These are phyloP conservation scores for Drosophila vallismaia DNA, from an alignment of 2,888 invertebrate species.

Conservation along the genomic window DNA sequence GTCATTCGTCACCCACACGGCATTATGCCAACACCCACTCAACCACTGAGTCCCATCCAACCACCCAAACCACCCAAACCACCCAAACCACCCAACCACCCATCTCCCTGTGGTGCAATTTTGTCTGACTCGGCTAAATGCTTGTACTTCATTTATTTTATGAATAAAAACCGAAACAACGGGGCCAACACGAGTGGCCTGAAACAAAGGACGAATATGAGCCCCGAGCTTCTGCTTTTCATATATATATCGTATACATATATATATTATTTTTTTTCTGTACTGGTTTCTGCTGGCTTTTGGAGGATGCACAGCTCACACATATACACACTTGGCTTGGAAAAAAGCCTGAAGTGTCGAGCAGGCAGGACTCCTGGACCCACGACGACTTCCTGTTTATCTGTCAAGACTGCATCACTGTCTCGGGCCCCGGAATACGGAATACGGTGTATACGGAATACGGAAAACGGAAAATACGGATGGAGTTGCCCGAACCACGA, in stretches of 20 bases:
- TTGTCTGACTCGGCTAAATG: constrained; percentile 71
- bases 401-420: constrained; percentile 61
- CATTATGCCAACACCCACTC: constrained; percentile 1
- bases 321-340: constrained; percentile 39
- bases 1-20: constrained; percentile 43
- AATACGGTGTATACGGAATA: background rate
- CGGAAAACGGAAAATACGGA: constrained; percentile 1
- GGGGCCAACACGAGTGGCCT: constrained; percentile 38
- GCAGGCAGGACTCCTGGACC: constrained; percentile 32
- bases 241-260: background rate
- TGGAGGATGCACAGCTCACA: constrained; percentile 1
- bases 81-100: background rate
- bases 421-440: constrained; percentile 35
- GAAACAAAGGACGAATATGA: constrained; percentile 21
- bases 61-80: background rate
- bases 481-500: constrained; percentile 38
- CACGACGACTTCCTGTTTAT: constrained; percentile 75
- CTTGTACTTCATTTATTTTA: constrained; percentile 76
- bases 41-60: background rate
- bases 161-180: constrained; percentile 68
- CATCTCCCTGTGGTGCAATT: constrained; percentile 42
- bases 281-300: constrained; percentile 2
- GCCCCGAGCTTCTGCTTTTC: constrained; percentile 18
- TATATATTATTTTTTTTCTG: background rate
- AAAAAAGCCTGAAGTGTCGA: constrained; percentile 75